Base-by-base conservation (phyloP, 2,113 vertebrate species). In the Cnemophilus loriae region DNA sequence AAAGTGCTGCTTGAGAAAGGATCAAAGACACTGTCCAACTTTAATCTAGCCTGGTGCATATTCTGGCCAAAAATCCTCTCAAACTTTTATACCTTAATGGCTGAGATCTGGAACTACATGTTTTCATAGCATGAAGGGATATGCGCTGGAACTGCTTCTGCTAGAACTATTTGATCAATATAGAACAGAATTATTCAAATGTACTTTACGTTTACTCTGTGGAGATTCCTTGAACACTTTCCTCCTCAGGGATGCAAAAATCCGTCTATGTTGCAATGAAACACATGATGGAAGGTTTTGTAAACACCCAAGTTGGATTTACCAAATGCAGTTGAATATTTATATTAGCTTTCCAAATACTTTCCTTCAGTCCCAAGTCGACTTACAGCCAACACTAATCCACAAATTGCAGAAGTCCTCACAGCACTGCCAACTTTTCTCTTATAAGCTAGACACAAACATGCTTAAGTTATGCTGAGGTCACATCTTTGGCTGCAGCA, bases 151-250 rank as follows among this genome's bases (percentile, higher is more conserved):
- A 96, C 42, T 94, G 30, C 32, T 95, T 97, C 71, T 94, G 59
- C n/a, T 80, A 81, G 84, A 67, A 91, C 94, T 80, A 85, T 95
- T 96, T 95, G 84, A 95, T 73, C 52, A 95, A 78, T 64, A 83
- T 87, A 91, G 78, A 92, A 83, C 52, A 88, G 63, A 93, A 87
- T 96, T 92, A 91, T 87, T 94, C 57, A 95, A 95, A 93, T 93
- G 28, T 64, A 44, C 61, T 97, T 97, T 92, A 35, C 10, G 41
- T 96, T 42, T 50, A 63, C 47, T 75, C 21, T 60, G 44, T 9
- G 3, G 77, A 94, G 82, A 64, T 35, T 79, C 59, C 59, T 91
- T 17, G 32, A 86, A 42, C 61, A 75, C 50, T 89, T 42, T 55
- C 52, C 65, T 78, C 59, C 68, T 94, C 33, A 77, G 81, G 50